Percentiles rank a stretch among this genome's conserved stretches.
These are phyloP conservation scores for Teleogryllus oceanicus DNA, from an alignment of 2,888 invertebrate genomes.

Conservation along the genomic window DNA sequence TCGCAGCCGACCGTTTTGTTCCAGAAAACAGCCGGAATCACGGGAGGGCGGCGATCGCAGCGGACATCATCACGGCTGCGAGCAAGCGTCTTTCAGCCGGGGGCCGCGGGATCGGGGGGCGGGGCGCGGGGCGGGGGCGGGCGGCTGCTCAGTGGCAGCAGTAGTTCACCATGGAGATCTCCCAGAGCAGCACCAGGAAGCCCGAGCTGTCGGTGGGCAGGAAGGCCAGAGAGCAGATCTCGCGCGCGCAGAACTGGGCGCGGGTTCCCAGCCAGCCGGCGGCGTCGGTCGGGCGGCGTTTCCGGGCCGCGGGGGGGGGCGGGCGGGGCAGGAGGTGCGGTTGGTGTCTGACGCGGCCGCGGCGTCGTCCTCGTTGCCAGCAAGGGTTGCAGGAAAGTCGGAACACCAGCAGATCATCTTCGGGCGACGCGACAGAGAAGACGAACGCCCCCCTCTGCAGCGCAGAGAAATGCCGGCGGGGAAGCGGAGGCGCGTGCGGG, in stretches of 20 bases:
- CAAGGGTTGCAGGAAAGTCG: not conserved
- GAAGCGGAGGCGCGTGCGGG: no score
- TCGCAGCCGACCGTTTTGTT: not conserved
- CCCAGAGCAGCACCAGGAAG: slow-evolving; percentile 36
- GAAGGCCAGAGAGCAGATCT: slow-evolving; percentile 30
- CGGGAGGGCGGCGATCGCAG: not conserved
- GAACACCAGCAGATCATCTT: slow-evolving; percentile 18
- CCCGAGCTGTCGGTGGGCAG: slow-evolving; percentile 35
- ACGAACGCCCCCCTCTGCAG: not conserved
- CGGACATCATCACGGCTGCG: not conserved
- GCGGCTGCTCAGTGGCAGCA: slow-evolving; percentile 34
- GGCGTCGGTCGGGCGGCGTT: not conserved
- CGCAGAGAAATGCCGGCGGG: not conserved
- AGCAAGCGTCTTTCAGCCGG: not conserved
- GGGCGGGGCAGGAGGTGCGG: not conserved
- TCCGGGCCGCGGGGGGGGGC: not conserved
- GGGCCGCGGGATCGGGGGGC: slow-evolving; percentile 19
- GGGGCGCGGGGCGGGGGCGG: not conserved
- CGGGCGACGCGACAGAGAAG: not conserved
- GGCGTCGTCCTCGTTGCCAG: slow-evolving; percentile 9
- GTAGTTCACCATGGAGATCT: slow-evolving; percentile 37
- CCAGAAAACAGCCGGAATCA: not conserved
- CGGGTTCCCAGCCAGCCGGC: slow-evolving; percentile 30
- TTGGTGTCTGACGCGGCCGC: not conserved
- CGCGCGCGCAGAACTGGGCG: slow-evolving; percentile 26